phyloP scores from a whole-genome alignment of 2,888 invertebrate genomes.

The Cheilosia scutellata region DNA sequence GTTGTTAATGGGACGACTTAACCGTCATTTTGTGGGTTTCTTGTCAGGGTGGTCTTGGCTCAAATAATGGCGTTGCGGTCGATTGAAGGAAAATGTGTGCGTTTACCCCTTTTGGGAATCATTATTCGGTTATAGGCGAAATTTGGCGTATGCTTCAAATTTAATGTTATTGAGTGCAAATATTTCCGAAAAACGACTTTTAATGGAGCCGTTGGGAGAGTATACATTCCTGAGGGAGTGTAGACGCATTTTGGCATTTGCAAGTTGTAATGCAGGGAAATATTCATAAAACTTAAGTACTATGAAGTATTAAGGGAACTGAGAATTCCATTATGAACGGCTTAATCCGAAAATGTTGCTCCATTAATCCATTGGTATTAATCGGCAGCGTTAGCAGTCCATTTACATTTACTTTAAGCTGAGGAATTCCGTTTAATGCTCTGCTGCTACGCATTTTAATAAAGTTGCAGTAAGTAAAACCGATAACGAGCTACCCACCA shows the following conservation, averaged over 20 bases:
- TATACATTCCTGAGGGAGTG: neutral
- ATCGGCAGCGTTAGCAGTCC: neutral
- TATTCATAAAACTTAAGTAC: conserved; percentile 42
- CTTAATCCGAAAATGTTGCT: neutral
- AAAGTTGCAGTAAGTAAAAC: too few species aligned
- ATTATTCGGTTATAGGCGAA: conserved; percentile 12
- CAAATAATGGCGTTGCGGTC: conserved; percentile 36
- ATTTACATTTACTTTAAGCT: neutral
- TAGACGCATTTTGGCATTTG: conserved; percentile 14
- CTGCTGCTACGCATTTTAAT: too few species aligned
- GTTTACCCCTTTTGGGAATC: conserved; percentile 36
- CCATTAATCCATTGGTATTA: neutral
- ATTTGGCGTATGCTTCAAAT: conserved; percentile 14
- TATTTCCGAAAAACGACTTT: conserved; percentile 16
- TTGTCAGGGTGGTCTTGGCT: neutral
- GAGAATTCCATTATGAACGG: conserved; percentile 7
- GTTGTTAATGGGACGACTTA: conserved; percentile 56
- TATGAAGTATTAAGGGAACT: neutral
- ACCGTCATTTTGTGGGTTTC: conserved; percentile 52
- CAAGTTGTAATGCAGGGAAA: conserved; percentile 41
- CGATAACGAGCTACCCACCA: too few species aligned
- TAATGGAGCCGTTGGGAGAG: conserved; percentile 15
- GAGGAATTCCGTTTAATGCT: neutral
- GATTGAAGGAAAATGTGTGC: conserved; percentile 36
- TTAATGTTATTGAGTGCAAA: conserved; percentile 15